These are phyloP conservation scores for Gonatopus flavifemur DNA, from an alignment of 1,140 invertebrate genomes.

Conservation along the genomic window DNA sequence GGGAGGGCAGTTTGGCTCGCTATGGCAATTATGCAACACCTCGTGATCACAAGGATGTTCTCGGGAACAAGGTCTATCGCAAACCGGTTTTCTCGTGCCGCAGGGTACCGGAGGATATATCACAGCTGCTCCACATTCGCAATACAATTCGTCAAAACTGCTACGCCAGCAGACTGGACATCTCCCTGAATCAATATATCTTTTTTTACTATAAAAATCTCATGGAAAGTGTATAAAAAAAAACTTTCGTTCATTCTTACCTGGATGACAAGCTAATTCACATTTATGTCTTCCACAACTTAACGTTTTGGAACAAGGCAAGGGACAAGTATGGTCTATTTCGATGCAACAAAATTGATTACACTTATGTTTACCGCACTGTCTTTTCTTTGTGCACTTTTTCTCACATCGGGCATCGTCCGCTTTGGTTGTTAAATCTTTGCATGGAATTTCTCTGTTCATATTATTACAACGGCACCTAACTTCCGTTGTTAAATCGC, in stretches of 20 bases:
- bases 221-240: neutral
- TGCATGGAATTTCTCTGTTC: constrained; percentile 80
- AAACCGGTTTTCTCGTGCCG: constrained; percentile 81
- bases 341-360: constrained; percentile 84
- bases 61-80: constrained; percentile 75
- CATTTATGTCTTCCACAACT: constrained; percentile 87
- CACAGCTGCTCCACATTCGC: constrained; percentile 86
- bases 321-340: constrained; percentile 80
- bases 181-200: constrained; percentile 50
- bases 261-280: constrained; percentile 84
- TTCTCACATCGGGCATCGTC: constrained; percentile 83
- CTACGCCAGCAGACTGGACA: constrained; percentile 81
- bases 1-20: constrained; percentile 78
- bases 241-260: no score
- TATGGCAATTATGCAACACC: constrained; percentile 78
- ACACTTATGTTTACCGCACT: constrained; percentile 90
- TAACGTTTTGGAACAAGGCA: constrained; percentile 78
- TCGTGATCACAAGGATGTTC: constrained; percentile 80
- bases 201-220: neutral
- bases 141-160: constrained; percentile 90
- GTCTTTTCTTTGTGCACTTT: constrained; percentile 80
- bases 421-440: constrained; percentile 67
- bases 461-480: constrained; percentile 91
- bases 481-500: constrained; percentile 74
- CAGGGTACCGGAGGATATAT: constrained; percentile 89